phyloP scores from a whole-genome alignment of 2,113 vertebrate genomes.

The Hippotragus niger region DNA sequence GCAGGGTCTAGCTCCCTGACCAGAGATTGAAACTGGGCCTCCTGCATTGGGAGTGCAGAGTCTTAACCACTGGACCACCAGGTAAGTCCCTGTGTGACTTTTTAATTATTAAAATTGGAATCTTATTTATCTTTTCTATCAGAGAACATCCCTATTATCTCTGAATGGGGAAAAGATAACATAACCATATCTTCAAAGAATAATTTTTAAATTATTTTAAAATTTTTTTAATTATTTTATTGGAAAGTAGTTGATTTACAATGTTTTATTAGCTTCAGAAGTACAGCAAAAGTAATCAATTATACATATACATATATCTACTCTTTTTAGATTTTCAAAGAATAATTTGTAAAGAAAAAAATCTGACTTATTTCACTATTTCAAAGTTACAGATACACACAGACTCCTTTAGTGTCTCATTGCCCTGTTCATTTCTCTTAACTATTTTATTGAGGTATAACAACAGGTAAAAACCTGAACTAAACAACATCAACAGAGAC shows the following conservation, averaged over 20 bases:
- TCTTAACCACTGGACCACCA: not conserved
- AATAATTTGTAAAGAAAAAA: not conserved
- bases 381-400: not conserved
- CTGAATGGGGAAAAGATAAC: not conserved
- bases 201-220: not conserved
- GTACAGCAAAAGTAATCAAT: not conserved
- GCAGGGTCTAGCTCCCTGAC: not conserved
- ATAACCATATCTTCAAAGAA: not conserved
- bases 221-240: not conserved
- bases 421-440: not conserved
- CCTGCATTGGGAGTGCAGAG: not conserved
- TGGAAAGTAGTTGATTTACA: not conserved
- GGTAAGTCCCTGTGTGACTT: not conserved
- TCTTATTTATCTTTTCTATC: not conserved
- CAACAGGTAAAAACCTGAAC: not conserved
- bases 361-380: not conserved
- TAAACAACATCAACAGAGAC: not conserved
- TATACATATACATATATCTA: not conserved
- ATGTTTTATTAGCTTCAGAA: not conserved
- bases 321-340: not conserved
- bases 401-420: not conserved
- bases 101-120: not conserved
- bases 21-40: not conserved
- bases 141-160: not conserved
- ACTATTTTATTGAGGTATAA: not conserved